These are phyloP conservation scores for Setipinna tenuifilis DNA, from an alignment of 2,797 vertebrate genomes.

Conservation along the genomic window DNA sequence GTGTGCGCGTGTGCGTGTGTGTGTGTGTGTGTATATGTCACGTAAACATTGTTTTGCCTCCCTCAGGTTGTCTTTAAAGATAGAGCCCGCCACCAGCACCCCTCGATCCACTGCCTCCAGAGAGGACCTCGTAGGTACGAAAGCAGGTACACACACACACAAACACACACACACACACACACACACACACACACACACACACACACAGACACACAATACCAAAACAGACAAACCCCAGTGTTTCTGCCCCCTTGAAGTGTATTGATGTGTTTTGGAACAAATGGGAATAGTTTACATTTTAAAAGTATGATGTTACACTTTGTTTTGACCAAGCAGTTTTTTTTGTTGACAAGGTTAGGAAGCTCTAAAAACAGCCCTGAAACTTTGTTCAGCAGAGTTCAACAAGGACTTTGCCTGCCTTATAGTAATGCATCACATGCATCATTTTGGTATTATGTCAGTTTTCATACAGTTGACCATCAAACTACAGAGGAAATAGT, in stretches of 20 bases:
- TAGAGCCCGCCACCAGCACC: constrained; percentile 95
- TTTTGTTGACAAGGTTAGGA: too few species aligned
- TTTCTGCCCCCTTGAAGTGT: background rate
- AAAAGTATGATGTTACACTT: background rate
- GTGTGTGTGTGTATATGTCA: background rate
- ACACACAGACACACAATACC: background rate
- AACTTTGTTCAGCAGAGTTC: too few species aligned
- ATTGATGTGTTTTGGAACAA: background rate
- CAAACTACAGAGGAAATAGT: too few species aligned
- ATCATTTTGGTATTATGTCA: too few species aligned
- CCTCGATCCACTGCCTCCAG: constrained; percentile 90
- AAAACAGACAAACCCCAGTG: background rate
- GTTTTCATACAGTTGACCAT: too few species aligned
- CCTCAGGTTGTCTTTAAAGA: constrained; percentile 92
- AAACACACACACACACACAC: background rate
- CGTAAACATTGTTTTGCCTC: constrained; percentile 12
- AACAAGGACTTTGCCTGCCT: too few species aligned
- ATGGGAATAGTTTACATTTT: constrained; percentile 10
- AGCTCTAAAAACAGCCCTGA: too few species aligned
- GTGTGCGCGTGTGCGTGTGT: background rate
- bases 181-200: constrained; percentile 8
- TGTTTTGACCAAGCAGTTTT: background rate
- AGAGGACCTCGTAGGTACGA: constrained; percentile 92
- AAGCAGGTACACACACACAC: constrained; percentile 29
- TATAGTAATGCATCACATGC: too few species aligned